phyloP scores from a whole-genome alignment of 2,797 vertebrate genomes.

The Salarias fasciatus region DNA sequence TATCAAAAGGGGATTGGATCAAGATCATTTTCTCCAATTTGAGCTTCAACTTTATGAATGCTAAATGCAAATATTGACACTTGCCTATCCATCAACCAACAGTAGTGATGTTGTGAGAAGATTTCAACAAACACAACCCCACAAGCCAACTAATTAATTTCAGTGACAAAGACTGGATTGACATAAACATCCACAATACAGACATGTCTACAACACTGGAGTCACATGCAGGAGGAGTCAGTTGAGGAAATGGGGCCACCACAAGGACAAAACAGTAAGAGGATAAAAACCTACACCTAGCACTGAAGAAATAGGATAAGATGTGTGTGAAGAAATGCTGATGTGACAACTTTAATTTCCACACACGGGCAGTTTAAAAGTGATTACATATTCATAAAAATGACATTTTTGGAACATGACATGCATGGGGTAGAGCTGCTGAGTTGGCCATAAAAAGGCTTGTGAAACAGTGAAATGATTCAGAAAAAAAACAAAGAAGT shows the following conservation, averaged over 20 bases:
- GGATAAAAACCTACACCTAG: neutral
- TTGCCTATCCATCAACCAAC: slow-evolving; percentile 33
- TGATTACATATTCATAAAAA: too few relatives aligned
- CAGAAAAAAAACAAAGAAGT: neutral
- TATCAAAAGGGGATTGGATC: slow-evolving; percentile 25
- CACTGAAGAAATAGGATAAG: too few relatives aligned
- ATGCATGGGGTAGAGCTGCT: too few relatives aligned
- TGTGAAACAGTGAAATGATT: too few relatives aligned
- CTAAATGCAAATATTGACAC: slow-evolving; percentile 29
- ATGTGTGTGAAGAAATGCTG: too few relatives aligned
- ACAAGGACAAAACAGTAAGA: neutral
- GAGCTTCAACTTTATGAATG: slow-evolving; percentile 33
- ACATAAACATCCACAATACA: slow-evolving; percentile 39
- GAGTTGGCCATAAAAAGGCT: too few relatives aligned
- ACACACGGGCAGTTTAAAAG: too few relatives aligned
- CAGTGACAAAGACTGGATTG: slow-evolving; percentile 25
- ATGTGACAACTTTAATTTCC: too few relatives aligned
- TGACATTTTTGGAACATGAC: too few relatives aligned
- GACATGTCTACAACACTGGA: slow-evolving; percentile 27
- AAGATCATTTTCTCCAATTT: slow-evolving; percentile 23
- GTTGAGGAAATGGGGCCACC: neutral
- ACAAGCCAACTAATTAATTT: slow-evolving; percentile 27
- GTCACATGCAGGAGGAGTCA: slow-evolving; percentile 14
- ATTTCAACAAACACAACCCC: slow-evolving; percentile 47
- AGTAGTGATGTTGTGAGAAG: slow-evolving; percentile 13